Evolutionary conservation across 2,797 vertebrate species (phyloP).

Genomic region (Tamandua tetradactyla): DNA sequence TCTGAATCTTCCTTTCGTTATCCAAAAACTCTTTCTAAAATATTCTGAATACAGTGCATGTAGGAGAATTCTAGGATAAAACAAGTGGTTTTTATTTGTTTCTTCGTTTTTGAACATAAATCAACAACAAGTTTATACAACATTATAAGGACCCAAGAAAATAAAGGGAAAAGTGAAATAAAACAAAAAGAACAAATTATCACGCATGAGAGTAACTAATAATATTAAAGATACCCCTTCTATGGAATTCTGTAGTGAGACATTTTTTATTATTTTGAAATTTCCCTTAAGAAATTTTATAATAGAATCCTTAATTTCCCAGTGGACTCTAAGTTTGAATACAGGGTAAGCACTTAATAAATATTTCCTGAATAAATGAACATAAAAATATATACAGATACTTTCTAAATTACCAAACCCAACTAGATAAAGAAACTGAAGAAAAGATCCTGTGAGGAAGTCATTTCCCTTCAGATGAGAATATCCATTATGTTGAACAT

Average conservation of each 20-base stretch:
- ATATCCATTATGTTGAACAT: not conserved
- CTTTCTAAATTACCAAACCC: not conserved
- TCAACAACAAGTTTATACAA: not conserved
- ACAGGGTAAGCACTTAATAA: not conserved
- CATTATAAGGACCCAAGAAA: not conserved
- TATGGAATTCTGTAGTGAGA: not conserved
- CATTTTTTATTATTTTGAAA: conserved; percentile 24
- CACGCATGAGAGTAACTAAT: not conserved
- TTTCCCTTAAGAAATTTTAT: not conserved
- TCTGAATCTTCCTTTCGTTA: not conserved
- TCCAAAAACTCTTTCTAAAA: not conserved
- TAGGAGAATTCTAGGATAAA: not conserved
- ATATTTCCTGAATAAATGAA: not conserved
- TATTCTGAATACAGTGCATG: not conserved
- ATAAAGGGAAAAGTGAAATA: not conserved
- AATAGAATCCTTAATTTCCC: not conserved
- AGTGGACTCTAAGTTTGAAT: not conserved
- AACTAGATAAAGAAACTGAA: not conserved
- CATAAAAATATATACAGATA: not conserved
- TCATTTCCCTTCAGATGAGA: not conserved
- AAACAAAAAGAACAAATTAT: not conserved
- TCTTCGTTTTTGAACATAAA: not conserved
- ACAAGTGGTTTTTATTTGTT: not conserved
- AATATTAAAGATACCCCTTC: not conserved
- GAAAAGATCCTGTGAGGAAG: not conserved